Conservation (phyloP, 2,113 vertebrate species). For the Ornithorhynchus anatinus region DNA sequence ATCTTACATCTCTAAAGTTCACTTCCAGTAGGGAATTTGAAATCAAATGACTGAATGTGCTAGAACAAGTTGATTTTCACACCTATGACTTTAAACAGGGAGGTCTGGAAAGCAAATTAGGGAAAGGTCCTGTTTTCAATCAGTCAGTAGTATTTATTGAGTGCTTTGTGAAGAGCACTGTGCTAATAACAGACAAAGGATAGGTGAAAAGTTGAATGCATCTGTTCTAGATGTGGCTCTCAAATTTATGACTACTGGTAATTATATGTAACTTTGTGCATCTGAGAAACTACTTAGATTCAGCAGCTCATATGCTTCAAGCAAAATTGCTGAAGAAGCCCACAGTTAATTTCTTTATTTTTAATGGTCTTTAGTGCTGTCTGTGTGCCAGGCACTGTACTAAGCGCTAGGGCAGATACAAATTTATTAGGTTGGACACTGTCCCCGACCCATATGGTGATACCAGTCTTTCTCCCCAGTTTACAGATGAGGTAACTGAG, state of each 20-base stretch:
- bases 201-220: no score
- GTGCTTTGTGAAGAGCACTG: no score
- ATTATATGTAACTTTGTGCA: conserved; percentile 16
- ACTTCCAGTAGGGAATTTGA: conserved; percentile 1
- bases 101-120: background rate
- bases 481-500: no score
- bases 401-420: no score
- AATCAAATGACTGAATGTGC: background rate
- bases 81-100: background rate
- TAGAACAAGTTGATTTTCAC: background rate
- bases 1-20: background rate
- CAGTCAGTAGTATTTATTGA: no score
- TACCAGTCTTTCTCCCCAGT: no score
- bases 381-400: no score
- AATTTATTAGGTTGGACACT: no score
- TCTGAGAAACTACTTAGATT: background rate
- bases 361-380: no score
- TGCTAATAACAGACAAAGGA: no score
- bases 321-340: conserved; percentile 35
- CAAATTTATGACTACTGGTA: background rate
- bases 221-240: background rate
- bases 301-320: conserved; percentile 24
- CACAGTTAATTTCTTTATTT: conserved; percentile 10
- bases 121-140: no score
- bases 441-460: no score